These are phyloP conservation scores for Drosophila nr. perissopoda DNA, from an alignment of 2,888 invertebrate genomes.

Conservation along the genomic window DNA sequence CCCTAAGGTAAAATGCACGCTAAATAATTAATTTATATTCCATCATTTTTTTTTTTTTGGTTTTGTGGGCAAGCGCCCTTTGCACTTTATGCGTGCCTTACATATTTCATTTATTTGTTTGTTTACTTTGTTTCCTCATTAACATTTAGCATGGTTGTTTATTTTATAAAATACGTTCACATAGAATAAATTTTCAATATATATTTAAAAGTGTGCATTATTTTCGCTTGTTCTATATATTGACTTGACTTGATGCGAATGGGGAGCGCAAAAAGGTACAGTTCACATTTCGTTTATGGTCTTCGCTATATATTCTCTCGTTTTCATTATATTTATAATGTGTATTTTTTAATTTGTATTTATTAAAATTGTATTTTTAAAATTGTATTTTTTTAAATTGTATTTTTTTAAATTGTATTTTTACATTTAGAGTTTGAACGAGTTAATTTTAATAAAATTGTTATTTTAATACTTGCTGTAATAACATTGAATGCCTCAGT, in stretches of 20 bases:
- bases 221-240: conserved; percentile 10
- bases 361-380: conserved; percentile 33
- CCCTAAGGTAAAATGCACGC: not conserved
- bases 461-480: conserved; percentile 58
- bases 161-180: conserved; percentile 39
- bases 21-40: conserved; percentile 18
- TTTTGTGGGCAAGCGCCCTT: conserved; percentile 55
- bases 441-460: conserved; percentile 55
- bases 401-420: conserved; percentile 22
- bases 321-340: conserved; percentile 19
- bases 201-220: conserved; percentile 1
- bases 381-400: not conserved
- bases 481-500: conserved; percentile 82
- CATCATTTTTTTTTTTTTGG: conserved; percentile 36
- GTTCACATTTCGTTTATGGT: conserved; percentile 49
- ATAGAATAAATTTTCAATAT: conserved; percentile 33
- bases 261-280: conserved; percentile 35
- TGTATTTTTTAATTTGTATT: conserved; percentile 7
- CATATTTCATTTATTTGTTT: conserved; percentile 47
- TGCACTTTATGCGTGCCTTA: conserved; percentile 65
- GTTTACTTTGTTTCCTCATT: conserved; percentile 46
- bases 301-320: conserved; percentile 31
- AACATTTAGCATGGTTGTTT: conserved; percentile 37
- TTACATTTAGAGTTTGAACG: conserved; percentile 49
- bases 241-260: conserved; percentile 48